phyloP scores from a whole-genome alignment of 2,113 vertebrate species.

The Butastur rufipennis region DNA sequence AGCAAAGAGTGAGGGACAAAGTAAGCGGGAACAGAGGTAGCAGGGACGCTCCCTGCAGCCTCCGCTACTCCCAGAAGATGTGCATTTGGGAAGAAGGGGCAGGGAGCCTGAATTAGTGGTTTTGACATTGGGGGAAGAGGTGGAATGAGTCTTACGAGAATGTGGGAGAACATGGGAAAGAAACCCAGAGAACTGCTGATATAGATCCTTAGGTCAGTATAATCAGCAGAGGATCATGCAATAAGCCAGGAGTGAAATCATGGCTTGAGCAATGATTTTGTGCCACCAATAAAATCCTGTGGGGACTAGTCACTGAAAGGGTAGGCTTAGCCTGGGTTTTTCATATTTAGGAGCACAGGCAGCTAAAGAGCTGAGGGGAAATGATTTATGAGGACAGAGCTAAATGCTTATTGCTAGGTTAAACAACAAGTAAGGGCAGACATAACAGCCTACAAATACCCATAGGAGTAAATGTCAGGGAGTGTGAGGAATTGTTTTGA shows the following conservation, averaged over 20 bases:
- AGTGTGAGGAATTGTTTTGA: neutral
- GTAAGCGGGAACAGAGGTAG: neutral
- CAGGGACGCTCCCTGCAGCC: neutral
- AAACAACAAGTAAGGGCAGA: conserved; percentile 42
- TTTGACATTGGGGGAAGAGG: neutral
- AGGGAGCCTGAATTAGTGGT: neutral
- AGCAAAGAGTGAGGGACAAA: neutral
- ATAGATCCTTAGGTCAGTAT: neutral
- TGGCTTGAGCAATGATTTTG: neutral
- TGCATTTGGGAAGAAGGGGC: neutral
- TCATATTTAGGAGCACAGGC: neutral
- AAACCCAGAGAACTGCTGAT: neutral
- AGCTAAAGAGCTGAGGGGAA: neutral
- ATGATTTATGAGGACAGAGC: conserved; percentile 30
- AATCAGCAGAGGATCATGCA: neutral
- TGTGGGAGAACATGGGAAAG: neutral
- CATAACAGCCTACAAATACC: conserved; percentile 36
- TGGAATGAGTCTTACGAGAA: neutral
- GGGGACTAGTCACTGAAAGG: neutral
- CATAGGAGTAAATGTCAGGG: neutral
- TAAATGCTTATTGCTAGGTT: conserved; percentile 6
- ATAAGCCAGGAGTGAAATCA: neutral
- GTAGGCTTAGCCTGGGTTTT: neutral
- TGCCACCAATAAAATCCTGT: neutral
- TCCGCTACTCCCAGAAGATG: neutral